These are phyloP conservation scores for Monopis laevigella DNA, from an alignment of 2,888 invertebrate species.

Conservation along the genomic window DNA sequence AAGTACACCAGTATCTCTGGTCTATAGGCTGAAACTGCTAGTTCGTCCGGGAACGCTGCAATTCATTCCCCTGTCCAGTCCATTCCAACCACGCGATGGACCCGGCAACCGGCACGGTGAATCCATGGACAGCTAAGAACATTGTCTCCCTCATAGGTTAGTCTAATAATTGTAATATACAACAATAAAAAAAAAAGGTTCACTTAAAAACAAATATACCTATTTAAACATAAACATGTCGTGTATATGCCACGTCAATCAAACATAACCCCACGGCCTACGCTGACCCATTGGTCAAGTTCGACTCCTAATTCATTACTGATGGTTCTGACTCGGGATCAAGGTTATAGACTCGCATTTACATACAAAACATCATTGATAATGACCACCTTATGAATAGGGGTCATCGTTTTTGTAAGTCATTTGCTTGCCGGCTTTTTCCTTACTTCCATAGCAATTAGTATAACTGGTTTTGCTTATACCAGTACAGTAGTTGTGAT, in stretches of 20 bases:
- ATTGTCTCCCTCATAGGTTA: too few species aligned
- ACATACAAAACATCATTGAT: conserved; percentile 46
- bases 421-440: conserved; percentile 11
- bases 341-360: conserved; percentile 34
- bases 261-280: conserved; percentile 32
- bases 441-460: conserved; percentile 1
- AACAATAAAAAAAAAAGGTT: too few species aligned
- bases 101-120: too few species aligned
- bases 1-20: too few species aligned
- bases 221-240: background rate
- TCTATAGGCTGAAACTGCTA: too few species aligned
- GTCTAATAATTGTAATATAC: too few species aligned
- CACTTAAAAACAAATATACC: background rate
- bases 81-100: too few species aligned
- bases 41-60: too few species aligned
- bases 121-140: too few species aligned
- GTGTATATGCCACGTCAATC: conserved; percentile 34
- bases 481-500: too few species aligned
- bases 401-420: conserved; percentile 27
- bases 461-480: too few species aligned
- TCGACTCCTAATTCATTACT: conserved; percentile 52
- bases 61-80: too few species aligned
- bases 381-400: conserved; percentile 40
- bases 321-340: conserved; percentile 44
- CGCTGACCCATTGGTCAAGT: conserved; percentile 52